Evolutionary conservation across 2,797 vertebrate species (phyloP), one percentile per base, ranked within the genome.

Genomic region (Myripristis murdjan): DNA sequence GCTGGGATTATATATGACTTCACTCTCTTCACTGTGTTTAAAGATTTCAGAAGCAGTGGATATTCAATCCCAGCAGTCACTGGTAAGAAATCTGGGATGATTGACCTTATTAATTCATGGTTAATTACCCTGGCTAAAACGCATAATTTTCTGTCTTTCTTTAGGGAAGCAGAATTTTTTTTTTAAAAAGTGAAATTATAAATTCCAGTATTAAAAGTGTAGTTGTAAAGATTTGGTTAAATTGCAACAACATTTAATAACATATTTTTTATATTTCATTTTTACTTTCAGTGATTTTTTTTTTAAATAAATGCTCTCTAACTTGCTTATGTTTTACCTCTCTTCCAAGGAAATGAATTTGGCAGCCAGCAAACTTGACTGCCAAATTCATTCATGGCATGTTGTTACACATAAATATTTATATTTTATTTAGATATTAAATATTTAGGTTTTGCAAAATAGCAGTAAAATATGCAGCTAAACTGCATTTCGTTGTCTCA

Each of bases 11-110:
- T 52, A n/a, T 70, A 87, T 47, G 2, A 1, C 1, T 82, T 82
- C 53, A 75, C 15, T n/a, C 66, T 87, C 28, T 59, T 48, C 58
- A 76, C 79, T 48, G 57, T 63, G 31, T 73, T 47, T 43, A 2
- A 20, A 1, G 7, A 0, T 6, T 1, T 6, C 8, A 24, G 0
- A 0, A 87, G 85, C 59, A 5, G 46, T 47, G 84, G 84, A 35
- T 39, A 58, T 14, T 54, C n/a, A 10, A 57, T 79, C 47, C 26
- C 54, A 4, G 54, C 54, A 22, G 41, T 57, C 33, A 86, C 84
- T 18, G 61, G 84, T 80, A 66, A 55, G 53, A 31, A 2, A n/a
- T 22, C 5, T 49, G 6, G 16, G 18, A 18, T 46, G 8, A 2
- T n/a, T 41, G n/a, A 18, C 0, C 23, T n/a, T 0, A 51, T 3